Conservation (phyloP, 1,140 invertebrate genomes). For the Macrosteles quadrilineatus region DNA sequence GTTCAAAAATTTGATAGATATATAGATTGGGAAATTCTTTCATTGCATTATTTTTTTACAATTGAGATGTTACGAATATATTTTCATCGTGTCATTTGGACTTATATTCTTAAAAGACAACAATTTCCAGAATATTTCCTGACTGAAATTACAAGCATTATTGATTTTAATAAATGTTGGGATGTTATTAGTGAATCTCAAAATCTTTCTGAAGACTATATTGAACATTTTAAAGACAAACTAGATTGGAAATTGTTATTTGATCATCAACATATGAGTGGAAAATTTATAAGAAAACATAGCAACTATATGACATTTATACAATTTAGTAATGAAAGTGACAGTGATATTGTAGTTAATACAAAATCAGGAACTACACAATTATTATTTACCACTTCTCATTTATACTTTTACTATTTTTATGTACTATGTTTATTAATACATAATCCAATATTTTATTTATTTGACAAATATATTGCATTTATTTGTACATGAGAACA, state of each 20-base stretch:
- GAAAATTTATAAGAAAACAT: not conserved
- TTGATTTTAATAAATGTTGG: not conserved
- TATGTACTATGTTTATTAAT: no score
- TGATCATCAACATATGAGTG: not conserved
- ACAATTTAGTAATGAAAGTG: no score
- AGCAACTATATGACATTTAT: not conserved
- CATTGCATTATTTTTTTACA: not conserved
- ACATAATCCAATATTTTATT: no score
- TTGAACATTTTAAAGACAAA: not conserved
- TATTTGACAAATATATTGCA: no score
- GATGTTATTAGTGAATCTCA: not conserved
- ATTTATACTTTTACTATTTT: no score
- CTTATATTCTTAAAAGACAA: not conserved
- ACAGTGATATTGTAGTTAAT: no score
- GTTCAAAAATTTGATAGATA: not conserved
- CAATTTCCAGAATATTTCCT: not conserved
- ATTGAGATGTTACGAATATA: conserved; percentile 7
- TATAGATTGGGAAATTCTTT: not conserved
- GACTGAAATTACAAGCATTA: not conserved
- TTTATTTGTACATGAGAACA: no score
- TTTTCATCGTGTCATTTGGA: not conserved
- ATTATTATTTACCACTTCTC: no score
- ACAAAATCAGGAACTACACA: no score
- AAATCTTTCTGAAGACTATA: not conserved
- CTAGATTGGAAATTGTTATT: not conserved